phyloP scores from a whole-genome alignment of 64 coral and sea anemone species.

The Pocillopora verrucosa region DNA sequence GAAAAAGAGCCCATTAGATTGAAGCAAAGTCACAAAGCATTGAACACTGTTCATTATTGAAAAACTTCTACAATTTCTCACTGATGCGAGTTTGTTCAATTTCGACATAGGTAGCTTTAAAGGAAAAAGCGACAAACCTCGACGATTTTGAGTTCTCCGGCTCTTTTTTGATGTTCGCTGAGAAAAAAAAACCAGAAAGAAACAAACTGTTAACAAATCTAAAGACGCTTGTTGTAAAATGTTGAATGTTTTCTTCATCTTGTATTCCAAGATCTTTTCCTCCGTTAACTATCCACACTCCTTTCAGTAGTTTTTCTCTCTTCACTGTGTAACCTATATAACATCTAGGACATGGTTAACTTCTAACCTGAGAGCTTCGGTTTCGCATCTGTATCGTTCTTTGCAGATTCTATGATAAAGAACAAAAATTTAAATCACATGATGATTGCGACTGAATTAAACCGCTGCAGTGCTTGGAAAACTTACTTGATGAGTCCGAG shows the following conservation, averaged over 20 bases:
- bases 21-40: not conserved
- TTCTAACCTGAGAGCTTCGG: conserved; percentile 25
- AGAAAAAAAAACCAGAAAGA: not conserved
- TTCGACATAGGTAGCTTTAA: not conserved
- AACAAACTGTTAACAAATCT: not conserved
- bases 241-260: too few relatives aligned
- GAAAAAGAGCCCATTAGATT: not conserved
- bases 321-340: not conserved
- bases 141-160: conserved; percentile 34
- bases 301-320: too few relatives aligned
- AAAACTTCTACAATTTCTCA: too few relatives aligned
- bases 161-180: conserved; percentile 47
- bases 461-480: not conserved
- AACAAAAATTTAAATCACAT: not conserved
- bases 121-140: not conserved
- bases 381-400: conserved; percentile 20
- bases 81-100: too few relatives aligned
- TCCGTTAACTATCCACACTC: too few relatives aligned
- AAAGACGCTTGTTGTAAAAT: not conserved
- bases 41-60: not conserved
- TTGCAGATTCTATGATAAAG: not conserved
- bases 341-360: not conserved
- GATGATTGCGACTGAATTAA: not conserved
- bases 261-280: too few relatives aligned
- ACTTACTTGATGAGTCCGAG: conserved; percentile 9